Evolutionary conservation across 2,113 vertebrate species (phyloP), one percentile per base, ranked within the genome.

Genomic region (Condylura cristata): DNA sequence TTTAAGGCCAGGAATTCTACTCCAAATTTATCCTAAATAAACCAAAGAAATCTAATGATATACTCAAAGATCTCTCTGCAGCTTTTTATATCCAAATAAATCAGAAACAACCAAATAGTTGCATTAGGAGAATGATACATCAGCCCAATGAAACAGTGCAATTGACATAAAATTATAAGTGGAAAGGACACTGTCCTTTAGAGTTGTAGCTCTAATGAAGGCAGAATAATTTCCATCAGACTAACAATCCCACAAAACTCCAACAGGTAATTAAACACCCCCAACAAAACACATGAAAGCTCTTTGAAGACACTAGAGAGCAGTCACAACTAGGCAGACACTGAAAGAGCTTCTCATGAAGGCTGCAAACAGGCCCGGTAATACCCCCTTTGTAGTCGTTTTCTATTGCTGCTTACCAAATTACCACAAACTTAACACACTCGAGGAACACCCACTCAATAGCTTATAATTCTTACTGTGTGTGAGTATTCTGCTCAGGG

Each of bases 111-210:
- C 22, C n/a, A 63, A 95, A 74, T 4, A 72, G 12, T 4, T 70
- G 60, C 17, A 60, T 61, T 87, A 26, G 75, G 12, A 82, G 16
- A 89, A 66, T 30, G 65, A 34, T 17, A 56, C 18, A 61, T 37
- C 37, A 78, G 78, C 32, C 63, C 26, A 76, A 14, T 46, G 37
- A 95, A 87, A 84, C 37, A 41, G 8, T 2, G 16, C 11, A 72
- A 89, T 39, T 95, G 81, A 48, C 6, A 84, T 41, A n/a, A 93
- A 90, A 37, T 80, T 81, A 72, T n/a, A 79, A 44, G 56, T 75
- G 9, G 65, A 83, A 91, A 58, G 8, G 30, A 63, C 66, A 80
- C 18, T 17, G 34, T 24, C 20, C n/a, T n/a, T n/a, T n/a, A n/a
- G 53, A 71, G 37, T 58, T 58, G 39, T 58, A 80, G 20, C 22